Percentiles rank a stretch among this genome's conserved stretches.
These are phyloP conservation scores for Tipula helvola DNA, from an alignment of 2,888 invertebrate genomes.

Conservation along the genomic window DNA sequence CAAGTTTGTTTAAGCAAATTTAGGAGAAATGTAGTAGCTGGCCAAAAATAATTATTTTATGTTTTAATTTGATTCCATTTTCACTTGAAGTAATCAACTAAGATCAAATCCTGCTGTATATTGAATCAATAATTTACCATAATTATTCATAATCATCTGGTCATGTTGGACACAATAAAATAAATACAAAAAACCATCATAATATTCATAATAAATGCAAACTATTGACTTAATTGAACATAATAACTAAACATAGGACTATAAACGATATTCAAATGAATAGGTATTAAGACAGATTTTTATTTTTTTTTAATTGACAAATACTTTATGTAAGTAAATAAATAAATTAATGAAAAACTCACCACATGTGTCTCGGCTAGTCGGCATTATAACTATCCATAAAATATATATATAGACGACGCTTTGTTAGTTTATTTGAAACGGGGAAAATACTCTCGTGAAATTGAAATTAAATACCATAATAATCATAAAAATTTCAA, in stretches of 20 bases:
- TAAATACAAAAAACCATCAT: background rate
- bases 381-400: background rate
- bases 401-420: background rate
- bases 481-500: background rate
- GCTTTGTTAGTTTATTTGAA: background rate
- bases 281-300: background rate
- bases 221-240: background rate
- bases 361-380: background rate
- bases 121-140: too few species aligned
- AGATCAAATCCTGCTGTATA: too few species aligned
- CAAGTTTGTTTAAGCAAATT: too few species aligned
- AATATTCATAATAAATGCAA: background rate
- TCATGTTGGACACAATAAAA: too few species aligned
- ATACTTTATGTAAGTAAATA: background rate
- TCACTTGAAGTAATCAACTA: too few species aligned
- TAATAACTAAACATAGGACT: background rate
- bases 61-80: too few species aligned
- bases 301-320: background rate
- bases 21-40: too few species aligned
- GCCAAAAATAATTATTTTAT: too few species aligned
- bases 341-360: background rate
- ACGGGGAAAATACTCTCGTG: background rate
- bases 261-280: background rate
- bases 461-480: background rate
- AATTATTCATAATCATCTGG: too few species aligned